Evolutionary conservation across 53 echinoderm and acorn worm genomes (phyloP).

Genomic region (Zoroaster sp.): DNA sequence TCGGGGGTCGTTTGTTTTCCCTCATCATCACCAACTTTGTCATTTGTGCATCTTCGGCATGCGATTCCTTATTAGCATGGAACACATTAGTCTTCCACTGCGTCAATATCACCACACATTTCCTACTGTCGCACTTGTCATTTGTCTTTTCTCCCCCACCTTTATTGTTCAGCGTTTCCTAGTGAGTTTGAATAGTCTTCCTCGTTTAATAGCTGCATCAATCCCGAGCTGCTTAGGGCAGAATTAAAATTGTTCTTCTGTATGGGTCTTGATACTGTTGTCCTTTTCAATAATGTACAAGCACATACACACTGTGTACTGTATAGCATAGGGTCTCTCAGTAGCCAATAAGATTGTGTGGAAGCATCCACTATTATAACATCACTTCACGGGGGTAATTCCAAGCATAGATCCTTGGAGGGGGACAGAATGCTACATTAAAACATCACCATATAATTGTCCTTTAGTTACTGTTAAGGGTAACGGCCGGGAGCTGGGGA

Average conservation of each 20-base stretch:
- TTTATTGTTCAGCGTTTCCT: slow-evolving; percentile 39
- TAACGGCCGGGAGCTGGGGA: not conserved
- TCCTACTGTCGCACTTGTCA: slow-evolving; percentile 16
- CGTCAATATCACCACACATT: slow-evolving; percentile 20
- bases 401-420: not conserved
- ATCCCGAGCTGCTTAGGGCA: slow-evolving; percentile 37
- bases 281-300: slow-evolving; percentile 31
- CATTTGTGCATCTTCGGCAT: not conserved
- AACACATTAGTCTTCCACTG: slow-evolving; percentile 40
- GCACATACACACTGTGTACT: not conserved
- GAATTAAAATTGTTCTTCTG: slow-evolving; percentile 23
- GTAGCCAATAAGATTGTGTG: slow-evolving; percentile 12
- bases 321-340: not conserved
- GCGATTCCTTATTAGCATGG: not conserved
- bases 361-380: slow-evolving; percentile 10
- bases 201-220: slow-evolving; percentile 20
- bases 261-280: slow-evolving; percentile 32
- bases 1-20: not conserved
- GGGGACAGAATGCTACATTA: not conserved
- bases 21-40: slow-evolving; percentile 21
- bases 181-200: slow-evolving; percentile 14
- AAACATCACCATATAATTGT: not conserved
- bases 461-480: not conserved
- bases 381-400: not conserved
- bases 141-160: slow-evolving; percentile 21